phyloP scores from a whole-genome alignment of 2,797 vertebrate genomes.

The Alca torda region DNA sequence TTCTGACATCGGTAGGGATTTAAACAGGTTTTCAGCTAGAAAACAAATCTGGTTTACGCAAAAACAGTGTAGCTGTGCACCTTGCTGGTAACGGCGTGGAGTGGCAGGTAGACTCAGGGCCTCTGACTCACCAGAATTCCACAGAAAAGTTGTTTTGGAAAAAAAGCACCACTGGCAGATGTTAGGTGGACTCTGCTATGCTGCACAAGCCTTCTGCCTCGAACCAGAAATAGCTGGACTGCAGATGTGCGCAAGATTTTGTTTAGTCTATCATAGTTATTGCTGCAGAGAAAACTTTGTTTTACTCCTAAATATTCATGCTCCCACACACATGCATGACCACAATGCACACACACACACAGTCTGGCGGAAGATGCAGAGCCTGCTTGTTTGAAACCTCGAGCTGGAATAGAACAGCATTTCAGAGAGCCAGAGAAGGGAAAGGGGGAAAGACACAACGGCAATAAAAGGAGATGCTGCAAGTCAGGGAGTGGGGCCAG shows the following conservation, averaged over 20 bases:
- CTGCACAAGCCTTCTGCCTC: not conserved
- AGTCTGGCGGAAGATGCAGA: not conserved
- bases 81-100: not conserved
- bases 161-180: not conserved
- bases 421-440: not conserved
- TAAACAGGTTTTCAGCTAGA: not conserved
- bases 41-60: not conserved
- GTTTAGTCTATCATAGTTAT: slow-evolving; percentile 37
- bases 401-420: not conserved
- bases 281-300: not conserved
- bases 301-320: not conserved
- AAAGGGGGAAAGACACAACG: not conserved
- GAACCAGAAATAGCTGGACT: not conserved
- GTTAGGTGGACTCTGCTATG: not conserved
- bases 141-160: not conserved
- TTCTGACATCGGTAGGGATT: not conserved
- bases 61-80: not conserved
- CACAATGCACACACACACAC: not conserved
- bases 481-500: not conserved
- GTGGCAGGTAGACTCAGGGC: not conserved
- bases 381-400: not conserved
- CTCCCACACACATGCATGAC: not conserved
- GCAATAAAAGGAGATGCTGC: not conserved
- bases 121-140: not conserved
- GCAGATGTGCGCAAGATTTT: slow-evolving; percentile 2